These are phyloP conservation scores for Eurois occulta DNA, from an alignment of 2,888 invertebrate species.

Conservation along the genomic window DNA sequence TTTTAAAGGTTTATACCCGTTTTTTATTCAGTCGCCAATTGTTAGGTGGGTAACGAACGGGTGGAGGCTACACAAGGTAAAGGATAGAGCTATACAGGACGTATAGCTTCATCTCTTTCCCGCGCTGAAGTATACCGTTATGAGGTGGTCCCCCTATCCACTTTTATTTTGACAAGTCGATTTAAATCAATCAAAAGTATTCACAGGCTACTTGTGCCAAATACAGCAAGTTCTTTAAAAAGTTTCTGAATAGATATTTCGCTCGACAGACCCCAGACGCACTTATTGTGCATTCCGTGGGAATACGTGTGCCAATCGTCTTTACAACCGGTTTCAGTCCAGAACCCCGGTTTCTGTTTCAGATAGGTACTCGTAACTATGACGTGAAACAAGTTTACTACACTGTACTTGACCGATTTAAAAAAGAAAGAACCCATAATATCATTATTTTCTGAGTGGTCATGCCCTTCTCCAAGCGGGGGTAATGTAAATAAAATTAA, in stretches of 20 bases:
- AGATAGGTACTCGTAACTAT: neutral
- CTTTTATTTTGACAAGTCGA: neutral
- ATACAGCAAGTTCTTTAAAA: neutral
- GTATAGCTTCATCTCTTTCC: too few species aligned
- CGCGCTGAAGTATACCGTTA: neutral
- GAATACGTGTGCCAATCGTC: neutral
- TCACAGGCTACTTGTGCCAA: neutral
- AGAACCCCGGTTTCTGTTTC: neutral
- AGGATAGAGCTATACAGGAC: too few species aligned
- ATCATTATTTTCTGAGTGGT: too few species aligned
- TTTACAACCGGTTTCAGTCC: neutral
- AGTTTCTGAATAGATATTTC: neutral
- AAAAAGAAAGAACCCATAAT: too few species aligned
- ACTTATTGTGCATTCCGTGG: too few species aligned
- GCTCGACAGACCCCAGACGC: neutral
- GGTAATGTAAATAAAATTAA: too few species aligned
- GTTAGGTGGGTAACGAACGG: too few species aligned
- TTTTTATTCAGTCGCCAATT: too few species aligned
- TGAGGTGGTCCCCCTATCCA: neutral
- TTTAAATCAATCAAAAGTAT: neutral
- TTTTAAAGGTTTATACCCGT: too few species aligned
- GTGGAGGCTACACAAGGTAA: too few species aligned
- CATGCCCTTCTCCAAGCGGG: too few species aligned
- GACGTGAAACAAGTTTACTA: neutral
- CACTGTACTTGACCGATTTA: neutral